Evolutionary conservation across 2,797 vertebrate species (phyloP).

Genomic region (Spinus pinus): DNA sequence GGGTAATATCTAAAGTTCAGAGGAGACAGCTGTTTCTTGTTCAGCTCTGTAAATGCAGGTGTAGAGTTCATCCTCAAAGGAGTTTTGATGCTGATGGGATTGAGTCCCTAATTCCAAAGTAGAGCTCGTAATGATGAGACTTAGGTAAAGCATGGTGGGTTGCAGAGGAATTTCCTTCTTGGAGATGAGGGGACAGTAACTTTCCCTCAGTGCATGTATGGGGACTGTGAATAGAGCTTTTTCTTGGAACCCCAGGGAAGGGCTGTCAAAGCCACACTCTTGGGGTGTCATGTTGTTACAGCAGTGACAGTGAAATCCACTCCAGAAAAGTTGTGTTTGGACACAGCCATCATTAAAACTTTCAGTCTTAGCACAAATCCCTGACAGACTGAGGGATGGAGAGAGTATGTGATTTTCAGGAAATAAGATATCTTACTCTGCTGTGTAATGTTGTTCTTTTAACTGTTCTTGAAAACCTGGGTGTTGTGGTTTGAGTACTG

Average conservation of each 20-base stretch:
- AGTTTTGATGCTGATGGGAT: neutral
- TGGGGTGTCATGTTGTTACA: neutral
- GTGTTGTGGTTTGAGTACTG: neutral
- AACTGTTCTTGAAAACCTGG: neutral
- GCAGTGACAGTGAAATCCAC: neutral
- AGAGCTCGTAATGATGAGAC: rapidly evolving
- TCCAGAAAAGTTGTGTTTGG: neutral
- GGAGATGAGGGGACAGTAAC: neutral
- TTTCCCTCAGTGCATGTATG: rapidly evolving
- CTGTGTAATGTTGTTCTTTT: neutral
- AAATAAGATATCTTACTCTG: neutral
- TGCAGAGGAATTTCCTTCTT: neutral
- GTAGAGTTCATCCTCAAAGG: neutral
- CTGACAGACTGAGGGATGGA: neutral
- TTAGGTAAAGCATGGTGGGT: neutral
- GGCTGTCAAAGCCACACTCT: neutral
- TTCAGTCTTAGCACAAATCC: neutral
- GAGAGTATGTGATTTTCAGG: neutral
- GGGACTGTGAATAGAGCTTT: neutral
- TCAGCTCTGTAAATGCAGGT: neutral
- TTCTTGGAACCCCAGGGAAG: neutral
- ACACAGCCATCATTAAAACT: neutral
- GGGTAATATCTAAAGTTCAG: neutral
- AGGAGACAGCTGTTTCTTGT: neutral
- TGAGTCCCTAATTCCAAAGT: neutral